These are phyloP conservation scores for Shargacucullia verbasci DNA, from an alignment of 2,888 invertebrate genomes.

Conservation along the genomic window DNA sequence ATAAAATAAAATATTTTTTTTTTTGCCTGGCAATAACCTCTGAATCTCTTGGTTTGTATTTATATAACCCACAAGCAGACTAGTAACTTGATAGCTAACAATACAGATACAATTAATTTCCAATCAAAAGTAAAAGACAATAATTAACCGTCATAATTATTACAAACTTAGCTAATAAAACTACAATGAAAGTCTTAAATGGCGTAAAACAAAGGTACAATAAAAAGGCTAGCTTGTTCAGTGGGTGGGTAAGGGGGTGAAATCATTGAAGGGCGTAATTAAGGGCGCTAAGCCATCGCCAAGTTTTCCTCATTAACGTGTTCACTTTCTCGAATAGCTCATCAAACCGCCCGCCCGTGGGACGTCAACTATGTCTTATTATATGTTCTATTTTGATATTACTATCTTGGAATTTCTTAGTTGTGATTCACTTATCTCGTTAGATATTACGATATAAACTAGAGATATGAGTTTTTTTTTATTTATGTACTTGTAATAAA, in stretches of 20 bases:
- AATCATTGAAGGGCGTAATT: conserved; percentile 12
- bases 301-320: conserved; percentile 13
- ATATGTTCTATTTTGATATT: conserved; percentile 11
- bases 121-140: conserved; percentile 28
- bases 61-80: too few species aligned
- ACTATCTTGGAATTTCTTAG: neutral
- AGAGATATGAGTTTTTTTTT: too few species aligned
- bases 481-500: too few species aligned
- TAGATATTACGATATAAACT: too few species aligned
- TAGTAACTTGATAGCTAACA: too few species aligned
- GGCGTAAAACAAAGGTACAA: conserved; percentile 20
- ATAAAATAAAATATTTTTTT: too few species aligned
- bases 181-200: conserved; percentile 33
- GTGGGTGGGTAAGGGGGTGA: conserved; percentile 10
- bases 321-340: conserved; percentile 3
- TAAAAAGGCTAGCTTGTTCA: conserved; percentile 18
- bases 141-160: conserved; percentile 22
- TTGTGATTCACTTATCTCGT: too few species aligned
- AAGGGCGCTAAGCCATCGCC: neutral
- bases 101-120: conserved; percentile 11
- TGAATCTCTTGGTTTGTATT: too few species aligned
- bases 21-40: too few species aligned
- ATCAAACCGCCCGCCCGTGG: conserved; percentile 9
- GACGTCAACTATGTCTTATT: conserved; percentile 4
- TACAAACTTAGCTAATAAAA: too few species aligned